These are phyloP conservation scores for Hormaphis cornu DNA, from an alignment of 1,140 invertebrate genomes.

Conservation along the genomic window DNA sequence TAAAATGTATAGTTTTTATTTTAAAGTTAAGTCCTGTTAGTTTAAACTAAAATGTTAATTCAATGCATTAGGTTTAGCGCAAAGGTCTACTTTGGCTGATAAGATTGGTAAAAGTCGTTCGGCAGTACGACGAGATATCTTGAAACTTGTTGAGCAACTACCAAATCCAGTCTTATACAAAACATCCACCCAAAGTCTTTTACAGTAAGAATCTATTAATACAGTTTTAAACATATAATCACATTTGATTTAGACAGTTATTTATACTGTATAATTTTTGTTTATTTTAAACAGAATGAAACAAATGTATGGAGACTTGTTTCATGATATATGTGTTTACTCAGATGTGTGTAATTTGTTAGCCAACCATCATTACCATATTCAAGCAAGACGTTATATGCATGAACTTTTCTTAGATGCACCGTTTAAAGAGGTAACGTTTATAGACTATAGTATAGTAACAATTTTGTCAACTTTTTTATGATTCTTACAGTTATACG, in stretches of 20 bases:
- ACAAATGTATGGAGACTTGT: slow-evolving; percentile 71
- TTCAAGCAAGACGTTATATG: slow-evolving; percentile 74
- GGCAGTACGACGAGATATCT: slow-evolving; percentile 46
- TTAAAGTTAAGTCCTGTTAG: too few relatives aligned
- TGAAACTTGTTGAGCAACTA: slow-evolving; percentile 55
- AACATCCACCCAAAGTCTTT: slow-evolving; percentile 54
- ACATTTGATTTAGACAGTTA: background rate
- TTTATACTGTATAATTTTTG: background rate
- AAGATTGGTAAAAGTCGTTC: slow-evolving; percentile 35
- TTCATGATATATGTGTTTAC: slow-evolving; percentile 84
- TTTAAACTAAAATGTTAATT: too few relatives aligned
- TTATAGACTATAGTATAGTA: background rate
- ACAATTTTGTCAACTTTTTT: background rate
- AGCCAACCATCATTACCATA: slow-evolving; percentile 66
- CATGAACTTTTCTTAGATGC: slow-evolving; percentile 91
- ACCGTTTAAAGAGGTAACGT: slow-evolving; percentile 55
- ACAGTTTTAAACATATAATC: background rate
- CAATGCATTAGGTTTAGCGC: slow-evolving; percentile 37
- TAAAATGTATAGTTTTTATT: too few relatives aligned
- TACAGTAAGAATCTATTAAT: slow-evolving; percentile 44
- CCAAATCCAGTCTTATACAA: slow-evolving; percentile 60
- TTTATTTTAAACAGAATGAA: slow-evolving; percentile 59
- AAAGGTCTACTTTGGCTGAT: slow-evolving; percentile 34
- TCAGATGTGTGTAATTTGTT: slow-evolving; percentile 79
- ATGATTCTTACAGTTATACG: background rate